phyloP scores from a whole-genome alignment of 2,888 invertebrate species.

The Amiota minor region DNA sequence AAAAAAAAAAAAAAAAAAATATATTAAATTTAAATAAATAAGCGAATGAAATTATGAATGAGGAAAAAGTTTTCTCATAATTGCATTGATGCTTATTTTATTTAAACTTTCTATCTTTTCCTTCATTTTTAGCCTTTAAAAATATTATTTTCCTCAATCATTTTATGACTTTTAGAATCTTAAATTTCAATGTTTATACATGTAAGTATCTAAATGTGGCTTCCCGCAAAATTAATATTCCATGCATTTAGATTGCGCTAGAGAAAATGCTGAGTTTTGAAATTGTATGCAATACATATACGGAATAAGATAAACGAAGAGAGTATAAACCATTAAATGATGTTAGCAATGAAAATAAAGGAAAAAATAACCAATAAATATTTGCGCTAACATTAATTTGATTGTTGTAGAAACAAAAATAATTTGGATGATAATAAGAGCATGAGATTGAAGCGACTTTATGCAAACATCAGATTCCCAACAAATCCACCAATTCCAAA shows the following conservation, averaged over 20 bases:
- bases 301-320: not conserved
- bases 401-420: not conserved
- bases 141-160: constrained; percentile 14
- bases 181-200: not conserved
- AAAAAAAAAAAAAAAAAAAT: constrained; percentile 12
- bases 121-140: constrained; percentile 5
- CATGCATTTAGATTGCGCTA: constrained; percentile 13
- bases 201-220: not conserved
- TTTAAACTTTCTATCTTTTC: constrained; percentile 15
- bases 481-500: constrained; percentile 52
- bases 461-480: constrained; percentile 52
- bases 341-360: not conserved
- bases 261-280: not conserved
- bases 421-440: not conserved
- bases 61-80: constrained; percentile 20
- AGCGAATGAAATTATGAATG: not conserved
- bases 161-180: constrained; percentile 26
- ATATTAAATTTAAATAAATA: constrained; percentile 10
- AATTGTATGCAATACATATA: too few relatives aligned
- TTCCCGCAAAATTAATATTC: not conserved
- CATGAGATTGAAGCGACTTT: constrained; percentile 32
- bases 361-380: constrained; percentile 42
- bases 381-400: constrained; percentile 44
- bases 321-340: constrained; percentile 13
- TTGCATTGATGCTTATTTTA: not conserved